Conservation (phyloP, 1,140 invertebrate species). For the Drosophila subpulchrella region DNA sequence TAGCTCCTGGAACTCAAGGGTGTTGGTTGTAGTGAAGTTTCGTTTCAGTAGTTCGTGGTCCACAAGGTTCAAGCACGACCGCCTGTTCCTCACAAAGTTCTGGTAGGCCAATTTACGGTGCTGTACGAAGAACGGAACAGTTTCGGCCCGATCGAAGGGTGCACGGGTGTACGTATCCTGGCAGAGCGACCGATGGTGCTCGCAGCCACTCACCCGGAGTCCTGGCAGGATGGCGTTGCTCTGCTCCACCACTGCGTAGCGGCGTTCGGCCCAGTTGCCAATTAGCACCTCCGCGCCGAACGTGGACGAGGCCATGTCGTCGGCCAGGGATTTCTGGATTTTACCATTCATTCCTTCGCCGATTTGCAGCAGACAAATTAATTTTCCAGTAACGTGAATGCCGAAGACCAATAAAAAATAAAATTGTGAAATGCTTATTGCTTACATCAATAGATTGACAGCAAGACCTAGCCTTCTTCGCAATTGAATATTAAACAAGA, state of each 20-base stretch:
- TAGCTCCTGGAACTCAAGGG: slow-evolving; percentile 46
- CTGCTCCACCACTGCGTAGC: slow-evolving; percentile 35
- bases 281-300: slow-evolving; percentile 53
- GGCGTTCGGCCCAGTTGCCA: slow-evolving; percentile 66
- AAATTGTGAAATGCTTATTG: too few species aligned
- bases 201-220: slow-evolving; percentile 33
- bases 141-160: neutral
- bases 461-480: too few species aligned
- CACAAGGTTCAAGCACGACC: slow-evolving; percentile 26
- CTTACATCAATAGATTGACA: too few species aligned
- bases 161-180: slow-evolving; percentile 41
- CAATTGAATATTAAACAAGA: too few species aligned
- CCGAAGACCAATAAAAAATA: neutral
- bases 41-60: slow-evolving; percentile 20
- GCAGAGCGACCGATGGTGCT: slow-evolving; percentile 45
- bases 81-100: slow-evolving; percentile 27
- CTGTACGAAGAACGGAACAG: slow-evolving; percentile 6
- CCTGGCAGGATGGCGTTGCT: slow-evolving; percentile 61
- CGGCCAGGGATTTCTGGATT: slow-evolving; percentile 21
- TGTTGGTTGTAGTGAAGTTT: slow-evolving; percentile 60
- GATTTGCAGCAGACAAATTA: neutral
- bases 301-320: slow-evolving; percentile 18
- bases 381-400: neutral
- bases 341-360: neutral
- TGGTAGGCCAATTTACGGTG: slow-evolving; percentile 23